Evolutionary conservation across 1,140 invertebrate genomes (phyloP).

Genomic region (Copidosoma floridanum): DNA sequence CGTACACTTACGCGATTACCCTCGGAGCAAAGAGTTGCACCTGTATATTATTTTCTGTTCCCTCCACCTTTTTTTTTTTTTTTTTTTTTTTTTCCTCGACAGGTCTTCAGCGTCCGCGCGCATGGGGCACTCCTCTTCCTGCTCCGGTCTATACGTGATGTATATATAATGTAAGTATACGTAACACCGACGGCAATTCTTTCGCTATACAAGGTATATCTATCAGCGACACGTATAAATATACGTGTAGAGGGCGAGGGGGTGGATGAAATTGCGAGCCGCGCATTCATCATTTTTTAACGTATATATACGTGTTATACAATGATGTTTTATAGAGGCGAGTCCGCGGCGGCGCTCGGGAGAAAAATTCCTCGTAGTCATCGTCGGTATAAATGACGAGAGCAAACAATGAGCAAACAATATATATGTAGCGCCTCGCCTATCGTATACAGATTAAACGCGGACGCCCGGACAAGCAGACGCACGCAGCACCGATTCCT

Average conservation of each 20-base stretch:
- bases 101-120: neutral
- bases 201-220: no score
- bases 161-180: no score
- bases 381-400: slow-evolving; percentile 7
- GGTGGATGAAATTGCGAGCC: neutral
- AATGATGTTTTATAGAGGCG: neutral
- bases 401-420: slow-evolving; percentile 9
- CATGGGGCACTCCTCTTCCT: no score
- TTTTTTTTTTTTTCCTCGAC: neutral
- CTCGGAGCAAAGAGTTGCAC: no score
- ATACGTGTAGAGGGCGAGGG: no score
- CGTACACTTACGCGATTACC: no score
- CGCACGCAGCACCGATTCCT: neutral
- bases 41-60: no score
- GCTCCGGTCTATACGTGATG: no score
- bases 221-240: no score
- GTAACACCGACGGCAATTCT: no score
- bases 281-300: slow-evolving; percentile 2
- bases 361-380: slow-evolving; percentile 9
- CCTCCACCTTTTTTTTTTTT: neutral
- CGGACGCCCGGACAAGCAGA: neutral
- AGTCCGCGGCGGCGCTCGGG: neutral
- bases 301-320: neutral
- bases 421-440: neutral
- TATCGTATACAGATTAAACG: no score